Conservation (phyloP, 1,140 invertebrate species). For the Popillia japonica region DNA sequence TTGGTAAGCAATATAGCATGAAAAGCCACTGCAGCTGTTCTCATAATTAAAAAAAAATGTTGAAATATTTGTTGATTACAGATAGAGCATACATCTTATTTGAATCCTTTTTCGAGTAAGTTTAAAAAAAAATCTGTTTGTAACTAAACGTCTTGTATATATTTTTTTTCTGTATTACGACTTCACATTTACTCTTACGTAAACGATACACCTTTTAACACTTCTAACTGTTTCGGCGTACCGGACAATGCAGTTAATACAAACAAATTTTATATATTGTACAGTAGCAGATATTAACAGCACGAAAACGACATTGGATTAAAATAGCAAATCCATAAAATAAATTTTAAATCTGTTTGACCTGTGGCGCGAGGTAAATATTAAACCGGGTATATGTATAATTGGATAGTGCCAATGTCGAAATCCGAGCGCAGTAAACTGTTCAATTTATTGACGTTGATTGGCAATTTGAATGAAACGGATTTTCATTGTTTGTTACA, state of each 20-base stretch:
- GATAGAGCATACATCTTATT: too few species aligned
- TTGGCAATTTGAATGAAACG: conserved; percentile 3
- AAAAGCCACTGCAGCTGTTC: too few species aligned
- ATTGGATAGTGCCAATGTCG: neutral
- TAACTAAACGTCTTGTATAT: too few species aligned
- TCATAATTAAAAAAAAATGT: too few species aligned
- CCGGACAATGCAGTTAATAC: neutral
- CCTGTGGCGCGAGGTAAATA: neutral
- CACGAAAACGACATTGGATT: neutral
- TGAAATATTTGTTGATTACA: too few species aligned
- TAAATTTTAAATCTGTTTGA: neutral
- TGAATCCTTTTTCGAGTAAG: too few species aligned
- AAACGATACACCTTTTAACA: conserved; percentile 1
- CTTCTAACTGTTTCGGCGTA: neutral
- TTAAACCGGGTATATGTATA: neutral
- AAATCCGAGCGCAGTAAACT: neutral
- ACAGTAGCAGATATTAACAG: neutral
- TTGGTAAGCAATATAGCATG: too few species aligned
- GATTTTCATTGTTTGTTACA: conserved; percentile 15
- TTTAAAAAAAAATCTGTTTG: too few species aligned
- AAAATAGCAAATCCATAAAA: neutral
- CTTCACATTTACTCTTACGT: neutral
- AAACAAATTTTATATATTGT: neutral
- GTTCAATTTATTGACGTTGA: conserved; percentile 11
- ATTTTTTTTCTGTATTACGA: neutral